A percentile compares a stretch with the other conserved stretches of the same genome.
Evolutionary conservation across 2,797 vertebrate genomes (phyloP).

Genomic region (Podarcis lilfordi): DNA sequence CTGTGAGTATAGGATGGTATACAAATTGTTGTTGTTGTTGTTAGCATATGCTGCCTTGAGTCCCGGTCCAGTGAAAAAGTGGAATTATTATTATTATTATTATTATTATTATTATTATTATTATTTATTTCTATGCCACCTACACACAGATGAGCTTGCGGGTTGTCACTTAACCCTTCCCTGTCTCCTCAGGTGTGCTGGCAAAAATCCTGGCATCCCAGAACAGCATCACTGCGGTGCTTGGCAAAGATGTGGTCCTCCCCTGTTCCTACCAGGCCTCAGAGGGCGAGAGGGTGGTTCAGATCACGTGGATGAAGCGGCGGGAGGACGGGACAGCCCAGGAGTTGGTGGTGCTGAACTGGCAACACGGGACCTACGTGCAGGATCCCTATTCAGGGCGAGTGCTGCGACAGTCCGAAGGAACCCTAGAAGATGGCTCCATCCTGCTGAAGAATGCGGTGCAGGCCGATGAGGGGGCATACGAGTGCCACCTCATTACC

Average conservation of each 20-base stretch:
- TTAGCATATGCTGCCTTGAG: no score
- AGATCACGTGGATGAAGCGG: constrained; percentile 87
- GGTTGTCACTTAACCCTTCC: neutral
- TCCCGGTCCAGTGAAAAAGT: no score
- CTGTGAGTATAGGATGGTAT: no score
- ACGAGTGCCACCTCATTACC: constrained; percentile 87
- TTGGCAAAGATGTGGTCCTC: constrained; percentile 81
- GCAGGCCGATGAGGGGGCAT: constrained; percentile 85
- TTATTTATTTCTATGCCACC: neutral
- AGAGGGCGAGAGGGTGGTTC: constrained; percentile 78
- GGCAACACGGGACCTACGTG: constrained; percentile 75
- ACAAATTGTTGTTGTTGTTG: no score
- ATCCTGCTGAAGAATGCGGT: constrained; percentile 77
- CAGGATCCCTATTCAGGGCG: constrained; percentile 67
- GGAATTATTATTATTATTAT: no score
- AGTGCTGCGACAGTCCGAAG: constrained; percentile 54
- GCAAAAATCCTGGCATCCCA: constrained; percentile 67
- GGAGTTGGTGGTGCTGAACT: constrained; percentile 72
- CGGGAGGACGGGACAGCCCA: neutral
- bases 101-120: no score
- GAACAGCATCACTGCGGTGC: constrained; percentile 71
- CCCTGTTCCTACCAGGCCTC: constrained; percentile 85
- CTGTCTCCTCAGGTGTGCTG: constrained; percentile 57
- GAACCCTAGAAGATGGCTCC: constrained; percentile 64
- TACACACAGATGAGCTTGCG: neutral